Percentiles rank a stretch among this genome's conserved stretches.
phyloP scores from a whole-genome alignment of 2,113 vertebrate species.

The Psephotus haematonotus region DNA sequence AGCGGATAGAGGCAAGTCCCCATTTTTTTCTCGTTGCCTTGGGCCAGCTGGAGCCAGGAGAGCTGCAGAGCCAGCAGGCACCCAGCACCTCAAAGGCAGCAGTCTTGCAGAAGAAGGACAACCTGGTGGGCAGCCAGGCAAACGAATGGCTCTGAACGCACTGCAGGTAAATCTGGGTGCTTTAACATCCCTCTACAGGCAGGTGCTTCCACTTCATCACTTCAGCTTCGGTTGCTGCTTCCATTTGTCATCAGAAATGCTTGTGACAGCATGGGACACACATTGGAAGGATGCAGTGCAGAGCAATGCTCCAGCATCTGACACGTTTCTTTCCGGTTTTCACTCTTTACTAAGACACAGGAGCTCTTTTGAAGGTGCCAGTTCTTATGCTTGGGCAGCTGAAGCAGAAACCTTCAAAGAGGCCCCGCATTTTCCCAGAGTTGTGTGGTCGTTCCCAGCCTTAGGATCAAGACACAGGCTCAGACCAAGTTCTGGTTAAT shows the following conservation, averaged over 20 bases:
- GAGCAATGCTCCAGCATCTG: not conserved
- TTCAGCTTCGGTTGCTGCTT: not conserved
- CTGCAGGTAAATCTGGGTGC: not conserved
- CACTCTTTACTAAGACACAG: not conserved
- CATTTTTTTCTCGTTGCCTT: not conserved
- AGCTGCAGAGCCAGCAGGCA: not conserved
- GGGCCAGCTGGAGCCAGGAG: not conserved
- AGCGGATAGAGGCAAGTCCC: not conserved
- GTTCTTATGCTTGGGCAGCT: not conserved
- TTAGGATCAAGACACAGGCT: not conserved
- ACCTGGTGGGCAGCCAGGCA: not conserved
- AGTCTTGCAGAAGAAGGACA: not conserved
- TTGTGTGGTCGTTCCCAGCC: not conserved
- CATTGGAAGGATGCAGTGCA: fast-evolving
- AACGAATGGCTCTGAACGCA: not conserved
- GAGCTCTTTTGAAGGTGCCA: not conserved
- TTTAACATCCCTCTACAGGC: not conserved
- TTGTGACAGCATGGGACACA: not conserved
- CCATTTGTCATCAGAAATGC: not conserved
- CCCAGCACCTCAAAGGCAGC: not conserved
- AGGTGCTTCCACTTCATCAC: slow-evolving; percentile 6
- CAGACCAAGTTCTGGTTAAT: not conserved
- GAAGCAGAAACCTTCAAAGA: not conserved
- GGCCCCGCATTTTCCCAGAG: not conserved
- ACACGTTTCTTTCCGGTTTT: not conserved